A percentile compares a stretch with the other conserved stretches of the same genome.
phyloP scores from a whole-genome alignment of 1,140 invertebrate genomes.

The Macrotrachela quadricornifera region DNA sequence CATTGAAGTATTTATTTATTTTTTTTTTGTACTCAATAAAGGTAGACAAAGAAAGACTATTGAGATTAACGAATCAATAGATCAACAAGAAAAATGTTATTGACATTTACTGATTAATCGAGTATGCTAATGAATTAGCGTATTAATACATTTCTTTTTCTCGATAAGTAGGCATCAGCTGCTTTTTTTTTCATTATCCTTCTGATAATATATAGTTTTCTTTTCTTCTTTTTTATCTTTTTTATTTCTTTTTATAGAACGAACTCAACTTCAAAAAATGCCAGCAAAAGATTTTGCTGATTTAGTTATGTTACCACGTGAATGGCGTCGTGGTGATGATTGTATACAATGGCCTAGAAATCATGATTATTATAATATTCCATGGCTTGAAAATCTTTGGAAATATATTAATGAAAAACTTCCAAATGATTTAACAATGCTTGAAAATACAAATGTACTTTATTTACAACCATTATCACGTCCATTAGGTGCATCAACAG shows the following conservation, averaged over 20 bases:
- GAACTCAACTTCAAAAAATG: conserved; percentile 8
- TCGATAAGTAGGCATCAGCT: too few species aligned
- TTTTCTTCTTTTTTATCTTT: background rate
- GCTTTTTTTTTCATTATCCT: too few species aligned
- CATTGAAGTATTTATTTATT: too few species aligned
- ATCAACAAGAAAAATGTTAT: too few species aligned
- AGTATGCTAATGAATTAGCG: too few species aligned
- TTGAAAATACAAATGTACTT: conserved; percentile 4
- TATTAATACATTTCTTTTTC: too few species aligned
- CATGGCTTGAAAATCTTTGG: conserved; percentile 5
- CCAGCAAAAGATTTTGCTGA: conserved; percentile 3
- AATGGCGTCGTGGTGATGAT: conserved; percentile 4
- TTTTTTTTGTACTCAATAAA: too few species aligned
- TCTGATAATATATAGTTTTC: background rate
- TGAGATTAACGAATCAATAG: too few species aligned
- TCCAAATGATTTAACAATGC: background rate
- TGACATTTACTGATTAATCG: too few species aligned
- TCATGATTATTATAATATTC: conserved; percentile 2
- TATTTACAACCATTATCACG: background rate
- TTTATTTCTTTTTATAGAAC: background rate
- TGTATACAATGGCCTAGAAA: conserved; percentile 1
- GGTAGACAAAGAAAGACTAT: too few species aligned
- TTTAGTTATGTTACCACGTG: conserved; percentile 5
- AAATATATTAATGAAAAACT: conserved; percentile 8
- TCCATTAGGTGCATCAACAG: background rate